phyloP scores from a whole-genome alignment of 2,113 vertebrate species.

The Talpa occidentalis region DNA sequence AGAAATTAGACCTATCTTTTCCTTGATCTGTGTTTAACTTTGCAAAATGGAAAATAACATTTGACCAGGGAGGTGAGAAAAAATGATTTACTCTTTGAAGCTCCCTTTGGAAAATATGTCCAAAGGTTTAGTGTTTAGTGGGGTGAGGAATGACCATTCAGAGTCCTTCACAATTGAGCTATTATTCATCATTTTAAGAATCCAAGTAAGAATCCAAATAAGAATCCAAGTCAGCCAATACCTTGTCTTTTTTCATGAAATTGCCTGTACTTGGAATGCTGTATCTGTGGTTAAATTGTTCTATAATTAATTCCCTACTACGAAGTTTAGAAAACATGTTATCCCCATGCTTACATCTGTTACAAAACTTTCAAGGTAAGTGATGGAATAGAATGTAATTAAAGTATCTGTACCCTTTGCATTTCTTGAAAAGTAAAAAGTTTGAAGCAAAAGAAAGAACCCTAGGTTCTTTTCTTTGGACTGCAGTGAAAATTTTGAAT shows the following conservation, averaged over 20 bases:
- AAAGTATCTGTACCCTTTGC: neutral
- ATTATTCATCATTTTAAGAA: neutral
- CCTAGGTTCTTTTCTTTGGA: conserved; percentile 24
- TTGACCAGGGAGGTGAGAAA: conserved; percentile 8
- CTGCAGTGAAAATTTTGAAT: neutral
- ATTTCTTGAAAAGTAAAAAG: conserved; percentile 36
- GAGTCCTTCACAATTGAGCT: conserved; percentile 27
- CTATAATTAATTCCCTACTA: conserved; percentile 13
- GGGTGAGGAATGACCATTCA: neutral
- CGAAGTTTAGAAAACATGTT: conserved; percentile 11
- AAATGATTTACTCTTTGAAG: conserved; percentile 27
- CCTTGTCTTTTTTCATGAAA: conserved; percentile 38
- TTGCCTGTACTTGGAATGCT: conserved; percentile 18
- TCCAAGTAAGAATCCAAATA: no score
- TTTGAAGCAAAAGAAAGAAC: neutral
- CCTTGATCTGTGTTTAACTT: conserved; percentile 40
- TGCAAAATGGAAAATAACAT: conserved; percentile 50
- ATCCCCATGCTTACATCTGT: neutral
- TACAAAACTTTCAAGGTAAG: neutral
- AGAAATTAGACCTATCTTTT: conserved; percentile 37
- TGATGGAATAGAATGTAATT: conserved; percentile 38
- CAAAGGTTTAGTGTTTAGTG: neutral
- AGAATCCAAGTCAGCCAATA: conserved; percentile 4
- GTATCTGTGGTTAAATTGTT: conserved; percentile 24
- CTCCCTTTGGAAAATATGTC: conserved; percentile 46